These are phyloP conservation scores for Tetragnatha versicolor DNA, from an alignment of 1,140 invertebrate genomes.

Conservation along the genomic window DNA sequence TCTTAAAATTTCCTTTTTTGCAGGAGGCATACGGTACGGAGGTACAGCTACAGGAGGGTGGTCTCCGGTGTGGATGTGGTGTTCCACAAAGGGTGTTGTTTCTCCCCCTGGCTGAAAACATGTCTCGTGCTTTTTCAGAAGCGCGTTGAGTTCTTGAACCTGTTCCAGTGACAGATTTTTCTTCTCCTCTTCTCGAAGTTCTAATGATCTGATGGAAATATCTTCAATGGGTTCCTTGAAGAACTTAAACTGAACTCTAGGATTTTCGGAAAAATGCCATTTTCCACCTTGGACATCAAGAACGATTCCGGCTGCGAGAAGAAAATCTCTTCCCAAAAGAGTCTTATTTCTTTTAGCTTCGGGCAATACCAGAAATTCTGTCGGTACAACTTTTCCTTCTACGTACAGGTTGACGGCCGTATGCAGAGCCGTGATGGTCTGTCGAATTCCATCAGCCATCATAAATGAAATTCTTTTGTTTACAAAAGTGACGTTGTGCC, in stretches of 20 bases:
- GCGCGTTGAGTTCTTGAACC: not conserved
- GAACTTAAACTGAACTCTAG: not conserved
- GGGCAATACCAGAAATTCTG: not conserved
- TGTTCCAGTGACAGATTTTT: not conserved
- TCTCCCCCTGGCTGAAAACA: constrained; percentile 1
- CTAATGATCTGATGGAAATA: no score
- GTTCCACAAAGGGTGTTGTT: not conserved
- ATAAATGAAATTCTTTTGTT: not conserved
- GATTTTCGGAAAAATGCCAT: not conserved
- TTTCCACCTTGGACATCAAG: not conserved
- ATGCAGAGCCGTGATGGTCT: not conserved
- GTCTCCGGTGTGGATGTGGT: not conserved
- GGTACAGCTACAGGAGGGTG: not conserved
- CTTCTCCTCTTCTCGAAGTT: not conserved
- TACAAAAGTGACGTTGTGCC: not conserved
- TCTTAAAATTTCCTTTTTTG: not conserved
- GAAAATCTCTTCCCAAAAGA: not conserved
- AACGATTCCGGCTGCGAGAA: not conserved
- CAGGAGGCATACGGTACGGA: not conserved
- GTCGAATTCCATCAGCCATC: not conserved
- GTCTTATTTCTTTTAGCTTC: not conserved
- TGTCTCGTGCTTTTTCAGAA: not conserved
- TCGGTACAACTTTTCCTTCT: not conserved
- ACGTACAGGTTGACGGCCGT: not conserved
- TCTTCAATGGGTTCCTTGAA: no score